Base-by-base conservation (phyloP, 1,140 invertebrate genomes). In the Venturia canescens region DNA sequence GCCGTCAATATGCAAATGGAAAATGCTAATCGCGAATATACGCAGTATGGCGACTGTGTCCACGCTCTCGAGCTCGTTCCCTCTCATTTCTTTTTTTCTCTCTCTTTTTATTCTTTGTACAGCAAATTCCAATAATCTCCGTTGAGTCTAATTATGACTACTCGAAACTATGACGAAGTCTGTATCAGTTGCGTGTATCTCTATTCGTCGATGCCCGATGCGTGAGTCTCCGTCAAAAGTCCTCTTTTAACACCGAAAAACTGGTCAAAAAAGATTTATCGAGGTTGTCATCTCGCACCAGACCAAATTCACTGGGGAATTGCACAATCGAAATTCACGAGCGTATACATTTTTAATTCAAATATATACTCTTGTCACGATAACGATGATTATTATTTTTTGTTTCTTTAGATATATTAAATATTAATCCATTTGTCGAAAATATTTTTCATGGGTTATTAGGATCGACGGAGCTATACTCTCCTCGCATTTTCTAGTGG, bases 1-100 rank as follows among this genome's bases (percentile, higher is more conserved):
- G 89, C 91, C 90, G 91, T 91, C 90, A 92, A 91, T 92, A 92
- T 92, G 90, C 88, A 91, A 92, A 92, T 91, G 85, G 79, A 84
- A 86, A 91, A 92, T 91, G 90, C 88, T 91, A 92, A 92, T 92
- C 87, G 86, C 75, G 82, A 85, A 77, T 86, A 85, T 83, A 84
- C 86, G 84, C 86, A 48, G 86, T 84, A 85, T 87, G 86, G 34
- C 79, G 75, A 78, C 21, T 27, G 69, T 70, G 70, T 38, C 70
- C 13, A 48, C 38, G 70, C 11, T 48, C 21, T 38, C 21, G 60
- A 23, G 60, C 18, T 57, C 53, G 18, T 23, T 57, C 53, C 6
- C 38, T 66, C 21, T 63, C 21, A 53, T 53, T 21, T 53, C 15
- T 6, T 53, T 21, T 16, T 21, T 53, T 53, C 7, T 57, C 13